Evolutionary conservation across 2,888 invertebrate genomes (phyloP), one percentile per base, ranked within the genome.

Genomic region (Harpalus rufipes): DNA sequence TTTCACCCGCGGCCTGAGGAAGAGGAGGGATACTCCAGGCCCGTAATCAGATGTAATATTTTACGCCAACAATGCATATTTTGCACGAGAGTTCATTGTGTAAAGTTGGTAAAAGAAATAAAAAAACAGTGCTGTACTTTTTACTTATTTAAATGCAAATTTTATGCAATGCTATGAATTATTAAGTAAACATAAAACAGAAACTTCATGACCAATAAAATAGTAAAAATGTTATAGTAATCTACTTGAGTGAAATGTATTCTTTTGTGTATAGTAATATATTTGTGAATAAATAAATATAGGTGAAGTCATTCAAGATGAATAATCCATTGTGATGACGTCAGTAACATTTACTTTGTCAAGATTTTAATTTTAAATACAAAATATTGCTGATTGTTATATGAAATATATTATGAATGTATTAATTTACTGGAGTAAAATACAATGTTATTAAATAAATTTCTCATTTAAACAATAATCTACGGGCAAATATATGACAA

Each of bases 1-100:
- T 61, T 80, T 61, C 61, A 39, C 80, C 41, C 80, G 39, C 16
- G 18, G 61, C 14, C 59, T 39, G 41, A n/a, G 41, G 25, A 51
- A 6, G 78, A 58, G 5, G 58, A 32, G 25, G 58, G 78, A n/a
- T 14, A 44, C 44, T 14, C 72, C 72, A 74, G 78, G 78, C 1
- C 78, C 78, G 56, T 78, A 78, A 32, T 78, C 16, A 32, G n/a
- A 25, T 58, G 21, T 10, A 78, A 78, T 78, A 14, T 68, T 21
- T 68, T 39, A n/a, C n/a, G 68, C n/a, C 39, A 68, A 68, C 39
- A 68, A 25, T 25, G 59, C 16, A 10, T 63, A 63, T 63, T 63
- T 63, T 63, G 63, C 12, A 63, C 25, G 7, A 59, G 16, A 59
- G 59, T 59, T 16, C 14, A 59, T 59, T 59, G 14, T 59, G 44